Conservation (phyloP, 1,140 invertebrate species). For the Caenorhabditis tropicalis region DNA sequence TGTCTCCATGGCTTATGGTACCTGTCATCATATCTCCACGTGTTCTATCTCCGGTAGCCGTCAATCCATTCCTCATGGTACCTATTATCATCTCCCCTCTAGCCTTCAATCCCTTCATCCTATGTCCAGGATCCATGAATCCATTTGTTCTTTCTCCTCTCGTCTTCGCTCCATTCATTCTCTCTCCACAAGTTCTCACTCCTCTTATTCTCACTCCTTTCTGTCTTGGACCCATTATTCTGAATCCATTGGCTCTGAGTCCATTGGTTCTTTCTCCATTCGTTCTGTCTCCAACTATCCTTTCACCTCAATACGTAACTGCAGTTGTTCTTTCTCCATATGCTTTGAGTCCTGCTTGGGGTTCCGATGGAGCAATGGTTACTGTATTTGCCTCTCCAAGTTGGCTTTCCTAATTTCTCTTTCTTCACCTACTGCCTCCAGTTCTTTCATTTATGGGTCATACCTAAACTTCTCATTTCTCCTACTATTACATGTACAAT, state of each 20-base stretch:
- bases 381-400: slow-evolving; percentile 64
- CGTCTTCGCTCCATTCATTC: slow-evolving; percentile 56
- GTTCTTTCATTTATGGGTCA: slow-evolving; percentile 3
- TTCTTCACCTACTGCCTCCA: neutral
- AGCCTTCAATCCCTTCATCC: slow-evolving; percentile 54
- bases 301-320: slow-evolving; percentile 63
- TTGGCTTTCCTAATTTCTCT: slow-evolving; percentile 57
- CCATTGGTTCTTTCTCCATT: slow-evolving; percentile 58
- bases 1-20: slow-evolving; percentile 51
- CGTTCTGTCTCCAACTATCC: slow-evolving; percentile 61
- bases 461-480: slow-evolving; percentile 9
- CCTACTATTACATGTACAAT: slow-evolving; percentile 37
- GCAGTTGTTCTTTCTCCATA: slow-evolving; percentile 66
- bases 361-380: slow-evolving; percentile 55
- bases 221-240: slow-evolving; percentile 59
- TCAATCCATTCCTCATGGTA: slow-evolving; percentile 50
- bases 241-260: slow-evolving; percentile 58
- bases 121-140: slow-evolving; percentile 51
- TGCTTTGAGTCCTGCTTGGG: slow-evolving; percentile 65
- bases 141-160: slow-evolving; percentile 60
- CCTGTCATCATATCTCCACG: slow-evolving; percentile 55
- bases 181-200: slow-evolving; percentile 54
- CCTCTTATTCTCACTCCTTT: slow-evolving; percentile 60
- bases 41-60: neutral
- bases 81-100: slow-evolving; percentile 60